These are phyloP conservation scores for Pterocles orientalis DNA, from an alignment of 2,113 vertebrate genomes.

Conservation along the genomic window DNA sequence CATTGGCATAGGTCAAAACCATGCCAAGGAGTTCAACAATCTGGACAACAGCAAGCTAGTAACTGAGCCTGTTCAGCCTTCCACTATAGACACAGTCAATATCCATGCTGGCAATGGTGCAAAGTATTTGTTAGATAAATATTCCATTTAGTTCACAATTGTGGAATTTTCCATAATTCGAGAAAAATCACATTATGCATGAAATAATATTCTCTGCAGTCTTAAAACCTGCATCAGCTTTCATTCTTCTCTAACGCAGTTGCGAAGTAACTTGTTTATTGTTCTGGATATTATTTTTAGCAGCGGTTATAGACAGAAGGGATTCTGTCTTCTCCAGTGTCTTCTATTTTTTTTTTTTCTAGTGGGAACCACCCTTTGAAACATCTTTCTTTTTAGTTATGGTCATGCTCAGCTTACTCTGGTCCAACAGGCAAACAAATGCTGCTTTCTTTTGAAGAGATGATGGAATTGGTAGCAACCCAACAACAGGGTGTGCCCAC, in stretches of 20 bases:
- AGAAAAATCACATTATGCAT: neutral
- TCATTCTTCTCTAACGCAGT: neutral
- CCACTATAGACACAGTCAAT: neutral
- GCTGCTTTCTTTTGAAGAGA: conserved; percentile 30
- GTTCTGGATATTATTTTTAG: neutral
- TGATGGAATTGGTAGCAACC: conserved; percentile 15
- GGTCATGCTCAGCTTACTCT: neutral
- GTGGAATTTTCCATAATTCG: neutral
- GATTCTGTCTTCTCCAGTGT: neutral
- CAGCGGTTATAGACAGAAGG: neutral
- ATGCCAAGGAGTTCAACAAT: neutral
- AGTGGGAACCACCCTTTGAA: neutral
- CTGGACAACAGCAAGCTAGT: neutral
- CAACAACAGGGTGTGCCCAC: neutral
- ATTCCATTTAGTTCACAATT: neutral
- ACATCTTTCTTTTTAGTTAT: conserved; percentile 9
- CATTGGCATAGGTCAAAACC: neutral
- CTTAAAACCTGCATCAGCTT: neutral
- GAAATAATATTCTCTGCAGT: neutral
- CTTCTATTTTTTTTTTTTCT: neutral
- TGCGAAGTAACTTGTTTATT: neutral
- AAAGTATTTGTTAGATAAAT: neutral
- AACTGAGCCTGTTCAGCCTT: neutral
- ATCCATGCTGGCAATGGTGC: neutral
- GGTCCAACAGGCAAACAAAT: conserved; percentile 31